Conservation (phyloP, 2,113 vertebrate species). For the Ceratotherium simum region DNA sequence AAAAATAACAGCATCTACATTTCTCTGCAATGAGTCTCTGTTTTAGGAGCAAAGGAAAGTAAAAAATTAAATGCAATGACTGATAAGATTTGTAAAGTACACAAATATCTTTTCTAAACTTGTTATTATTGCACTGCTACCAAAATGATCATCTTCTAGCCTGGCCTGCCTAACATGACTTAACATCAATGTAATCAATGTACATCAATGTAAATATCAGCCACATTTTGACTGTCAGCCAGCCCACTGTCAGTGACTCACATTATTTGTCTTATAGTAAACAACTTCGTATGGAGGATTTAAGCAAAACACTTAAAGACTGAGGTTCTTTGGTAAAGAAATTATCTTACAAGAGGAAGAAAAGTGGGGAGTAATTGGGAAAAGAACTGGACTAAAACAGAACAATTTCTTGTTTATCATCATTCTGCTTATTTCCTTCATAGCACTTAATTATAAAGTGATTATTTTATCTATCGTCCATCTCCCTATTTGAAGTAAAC, state of each 20-base stretch:
- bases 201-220: not conserved
- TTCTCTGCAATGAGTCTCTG: conserved; percentile 56
- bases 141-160: not conserved
- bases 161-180: not conserved
- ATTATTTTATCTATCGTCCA: not conserved
- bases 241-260: not conserved
- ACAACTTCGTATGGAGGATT: not conserved
- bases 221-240: not conserved
- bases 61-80: conserved; percentile 48
- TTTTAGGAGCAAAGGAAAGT: conserved; percentile 37
- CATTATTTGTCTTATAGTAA: not conserved
- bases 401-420: not conserved
- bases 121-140: not conserved
- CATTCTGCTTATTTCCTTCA: not conserved
- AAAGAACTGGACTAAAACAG: not conserved
- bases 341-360: not conserved
- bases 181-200: not conserved
- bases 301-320: not conserved
- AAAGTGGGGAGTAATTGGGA: not conserved
- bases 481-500: not conserved
- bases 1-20: not conserved
- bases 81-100: not conserved
- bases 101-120: not conserved
- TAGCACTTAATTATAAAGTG: not conserved
- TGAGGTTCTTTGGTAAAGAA: not conserved